Percentiles rank a stretch among this genome's conserved stretches.
Conservation (phyloP, 2,113 vertebrate genomes). For the Neomonachus schauinslandi region DNA sequence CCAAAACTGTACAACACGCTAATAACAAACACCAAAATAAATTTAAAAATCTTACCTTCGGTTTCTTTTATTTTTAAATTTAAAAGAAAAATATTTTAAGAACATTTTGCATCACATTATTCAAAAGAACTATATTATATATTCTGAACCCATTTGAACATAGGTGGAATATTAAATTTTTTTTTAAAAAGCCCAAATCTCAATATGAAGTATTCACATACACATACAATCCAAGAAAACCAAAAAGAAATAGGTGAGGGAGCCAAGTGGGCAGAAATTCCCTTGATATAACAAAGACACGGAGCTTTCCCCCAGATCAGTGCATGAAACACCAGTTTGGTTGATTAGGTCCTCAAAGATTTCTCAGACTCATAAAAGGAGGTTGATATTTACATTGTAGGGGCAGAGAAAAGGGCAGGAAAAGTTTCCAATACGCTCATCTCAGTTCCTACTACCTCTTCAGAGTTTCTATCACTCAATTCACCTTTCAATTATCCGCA, state of each 20-base stretch:
- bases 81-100: background rate
- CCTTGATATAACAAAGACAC: background rate
- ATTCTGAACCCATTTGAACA: constrained; percentile 18
- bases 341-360: background rate
- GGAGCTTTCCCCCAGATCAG: background rate
- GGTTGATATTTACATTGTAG: background rate
- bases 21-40: constrained; percentile 46
- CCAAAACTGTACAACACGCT: background rate
- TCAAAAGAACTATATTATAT: background rate
- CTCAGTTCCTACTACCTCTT: background rate
- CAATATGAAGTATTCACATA: background rate
- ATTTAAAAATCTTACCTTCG: background rate
- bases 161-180: background rate
- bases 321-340: background rate
- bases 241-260: constrained; percentile 2
- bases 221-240: background rate
- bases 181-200: background rate
- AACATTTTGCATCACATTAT: background rate
- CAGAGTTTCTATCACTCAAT: background rate
- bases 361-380: background rate
- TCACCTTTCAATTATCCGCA: background rate
- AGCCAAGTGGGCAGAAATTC: background rate
- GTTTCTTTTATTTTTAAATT: constrained; percentile 20
- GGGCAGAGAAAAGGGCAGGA: background rate
- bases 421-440: background rate